A percentile compares a stretch with the other conserved stretches of the same genome.
These are phyloP conservation scores for Bothrops jararaca DNA, from an alignment of 2,113 vertebrate species.

Conservation along the genomic window DNA sequence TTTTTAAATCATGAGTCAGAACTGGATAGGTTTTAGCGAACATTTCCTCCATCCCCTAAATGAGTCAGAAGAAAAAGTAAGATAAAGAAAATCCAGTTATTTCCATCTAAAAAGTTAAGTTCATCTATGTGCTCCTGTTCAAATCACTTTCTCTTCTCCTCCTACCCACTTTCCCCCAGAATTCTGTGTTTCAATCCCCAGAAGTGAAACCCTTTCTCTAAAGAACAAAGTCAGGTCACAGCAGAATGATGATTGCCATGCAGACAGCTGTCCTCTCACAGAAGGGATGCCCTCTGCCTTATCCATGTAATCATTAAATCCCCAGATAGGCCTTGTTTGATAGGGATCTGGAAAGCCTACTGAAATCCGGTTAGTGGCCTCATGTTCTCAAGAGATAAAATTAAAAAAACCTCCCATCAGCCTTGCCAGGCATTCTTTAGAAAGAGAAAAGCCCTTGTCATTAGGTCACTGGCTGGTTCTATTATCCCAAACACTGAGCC, in stretches of 20 bases:
- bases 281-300: slow-evolving; percentile 1
- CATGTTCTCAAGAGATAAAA: slow-evolving; percentile 20
- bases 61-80: slow-evolving; percentile 56
- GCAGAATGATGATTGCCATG: fast-evolving
- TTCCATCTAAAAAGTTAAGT: slow-evolving; percentile 23
- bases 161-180: not conserved
- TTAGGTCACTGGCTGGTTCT: not conserved
- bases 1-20: slow-evolving; percentile 45
- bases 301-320: not conserved
- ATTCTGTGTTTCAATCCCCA: fast-evolving
- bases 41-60: not conserved
- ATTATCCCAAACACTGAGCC: not conserved
- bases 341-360: not conserved
- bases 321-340: not conserved
- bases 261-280: not conserved
- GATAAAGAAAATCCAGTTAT: slow-evolving; percentile 4
- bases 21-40: slow-evolving; percentile 19
- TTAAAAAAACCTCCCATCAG: slow-evolving; percentile 17
- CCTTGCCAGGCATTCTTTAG: not conserved
- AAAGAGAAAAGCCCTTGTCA: slow-evolving; percentile 25
- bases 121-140: not conserved
- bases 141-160: not conserved
- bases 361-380: not conserved
- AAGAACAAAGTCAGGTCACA: not conserved
- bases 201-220: not conserved